These are phyloP conservation scores for Hippoglossus stenolepis DNA, from an alignment of 2,113 vertebrate genomes.

Conservation along the genomic window DNA sequence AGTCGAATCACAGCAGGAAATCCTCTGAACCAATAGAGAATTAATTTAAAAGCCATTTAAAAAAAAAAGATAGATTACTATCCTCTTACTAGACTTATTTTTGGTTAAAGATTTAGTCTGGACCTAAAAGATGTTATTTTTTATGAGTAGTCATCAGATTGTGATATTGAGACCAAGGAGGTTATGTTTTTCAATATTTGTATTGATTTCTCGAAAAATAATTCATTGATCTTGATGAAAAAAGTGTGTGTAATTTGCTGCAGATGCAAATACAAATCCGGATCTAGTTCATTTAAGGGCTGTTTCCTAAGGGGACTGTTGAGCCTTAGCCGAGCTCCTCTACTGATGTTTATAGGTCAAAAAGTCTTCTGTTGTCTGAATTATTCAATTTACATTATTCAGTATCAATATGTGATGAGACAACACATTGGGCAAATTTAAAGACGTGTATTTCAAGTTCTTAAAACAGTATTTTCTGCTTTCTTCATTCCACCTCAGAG, in stretches of 20 bases:
- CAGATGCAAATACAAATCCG: too few species aligned
- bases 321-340: too few species aligned
- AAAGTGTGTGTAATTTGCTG: too few species aligned
- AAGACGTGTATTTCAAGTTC: conserved; percentile 24
- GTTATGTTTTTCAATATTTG: neutral
- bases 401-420: conserved; percentile 12
- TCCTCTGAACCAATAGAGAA: neutral
- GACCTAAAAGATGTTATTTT: too few species aligned
- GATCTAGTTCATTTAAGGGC: too few species aligned
- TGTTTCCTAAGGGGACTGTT: too few species aligned
- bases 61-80: too few species aligned
- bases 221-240: too few species aligned
- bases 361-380: neutral
- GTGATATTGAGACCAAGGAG: too few species aligned
- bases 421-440: conserved; percentile 19
- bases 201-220: neutral
- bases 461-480: conserved; percentile 30
- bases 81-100: too few species aligned
- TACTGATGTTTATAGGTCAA: neutral
- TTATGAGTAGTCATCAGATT: neutral
- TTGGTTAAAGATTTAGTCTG: too few species aligned
- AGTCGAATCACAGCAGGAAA: neutral
- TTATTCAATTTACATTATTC: neutral
- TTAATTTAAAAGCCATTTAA: neutral
- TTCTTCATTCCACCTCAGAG: conserved; percentile 15